Evolutionary conservation across 2,113 vertebrate genomes (phyloP), one percentile per base, ranked within the genome.

Genomic region (Xenus cinereus): DNA sequence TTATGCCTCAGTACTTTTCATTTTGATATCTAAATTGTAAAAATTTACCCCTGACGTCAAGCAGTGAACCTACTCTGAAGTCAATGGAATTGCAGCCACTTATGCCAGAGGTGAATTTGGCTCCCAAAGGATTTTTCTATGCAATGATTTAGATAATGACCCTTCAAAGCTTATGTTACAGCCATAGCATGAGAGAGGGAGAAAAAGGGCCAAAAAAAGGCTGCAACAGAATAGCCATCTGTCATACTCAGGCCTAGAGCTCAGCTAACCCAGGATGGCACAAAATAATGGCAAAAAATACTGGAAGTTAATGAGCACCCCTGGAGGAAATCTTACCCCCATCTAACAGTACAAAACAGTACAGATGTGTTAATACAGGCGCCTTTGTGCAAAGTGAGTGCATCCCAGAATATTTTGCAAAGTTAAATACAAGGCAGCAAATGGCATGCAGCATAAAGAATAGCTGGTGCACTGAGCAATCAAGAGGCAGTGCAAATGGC

Each of bases 401-500:
- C 69, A 90, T 91, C 73, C 60, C 56, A 91, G 95, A 96, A 84
- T 83, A 87, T 89, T 90, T 87, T 91, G 45, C 78, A 75, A 84
- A 83, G 87, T 88, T 95, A 93, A 97, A 97, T 87, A 95, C 63
- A 88, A 89, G 57, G 76, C 88, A 84, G 89, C 59, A 95, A 97
- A 97, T 84, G 68, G 81, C 53, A 95, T 23, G 7, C 72, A 2
- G 90, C 74, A 95, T 71, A 95, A 95, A 97, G 93, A 96, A 97
- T 87, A 96, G 83, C 93, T 94, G 85, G 78, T 85, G 93, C 94
- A 95, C 84, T 73, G 56, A 97, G 93, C 90, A 96, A 96, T 95
- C 91, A 97, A 94, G 92, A 97, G 84, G 81, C 87, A 97, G 93
- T 72, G 63, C 81, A 97, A 97, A 93, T 73, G 93, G 90, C 89